A percentile compares a stretch with the other conserved stretches of the same genome.
phyloP scores from a whole-genome alignment of 2,888 invertebrate species.

The Electrophaes corylata region DNA sequence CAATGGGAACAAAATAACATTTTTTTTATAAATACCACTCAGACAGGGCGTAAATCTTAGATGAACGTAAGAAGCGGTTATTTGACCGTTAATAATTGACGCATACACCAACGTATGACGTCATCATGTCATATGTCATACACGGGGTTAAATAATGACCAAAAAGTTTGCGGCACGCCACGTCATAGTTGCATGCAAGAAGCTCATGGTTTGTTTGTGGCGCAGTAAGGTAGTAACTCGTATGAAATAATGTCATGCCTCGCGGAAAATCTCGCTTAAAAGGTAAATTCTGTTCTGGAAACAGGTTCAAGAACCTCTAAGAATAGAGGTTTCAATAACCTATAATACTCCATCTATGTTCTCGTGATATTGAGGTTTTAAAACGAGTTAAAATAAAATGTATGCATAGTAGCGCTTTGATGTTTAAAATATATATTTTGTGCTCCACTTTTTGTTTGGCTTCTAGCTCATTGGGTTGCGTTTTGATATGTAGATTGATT shows the following conservation, averaged over 20 bases:
- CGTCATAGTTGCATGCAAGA: slow-evolving; percentile 2
- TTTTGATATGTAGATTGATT: slow-evolving; percentile 14
- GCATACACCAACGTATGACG: no score
- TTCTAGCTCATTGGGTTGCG: slow-evolving; percentile 7
- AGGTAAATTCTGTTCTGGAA: slow-evolving; percentile 62
- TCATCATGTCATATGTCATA: no score
- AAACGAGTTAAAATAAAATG: background rate
- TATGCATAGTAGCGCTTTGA: slow-evolving; percentile 9
- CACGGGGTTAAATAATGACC: no score
- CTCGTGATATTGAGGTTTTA: background rate
- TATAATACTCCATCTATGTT: slow-evolving; percentile 28
- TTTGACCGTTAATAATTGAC: no score
- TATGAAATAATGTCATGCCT: slow-evolving; percentile 56
- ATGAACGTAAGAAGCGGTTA: no score
- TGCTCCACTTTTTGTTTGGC: slow-evolving; percentile 10
- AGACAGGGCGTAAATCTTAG: no score
- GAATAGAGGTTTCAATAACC: slow-evolving; percentile 37
- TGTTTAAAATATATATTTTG: slow-evolving; percentile 4
- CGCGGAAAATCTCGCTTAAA: slow-evolving; percentile 61
- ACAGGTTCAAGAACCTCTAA: slow-evolving; percentile 40
- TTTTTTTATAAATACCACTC: no score
- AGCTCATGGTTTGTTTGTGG: slow-evolving; percentile 26
- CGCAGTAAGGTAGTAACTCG: slow-evolving; percentile 50
- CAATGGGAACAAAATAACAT: no score
- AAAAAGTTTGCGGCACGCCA: background rate